phyloP scores from a whole-genome alignment of 2,888 invertebrate species.

The Athalia rosae region DNA sequence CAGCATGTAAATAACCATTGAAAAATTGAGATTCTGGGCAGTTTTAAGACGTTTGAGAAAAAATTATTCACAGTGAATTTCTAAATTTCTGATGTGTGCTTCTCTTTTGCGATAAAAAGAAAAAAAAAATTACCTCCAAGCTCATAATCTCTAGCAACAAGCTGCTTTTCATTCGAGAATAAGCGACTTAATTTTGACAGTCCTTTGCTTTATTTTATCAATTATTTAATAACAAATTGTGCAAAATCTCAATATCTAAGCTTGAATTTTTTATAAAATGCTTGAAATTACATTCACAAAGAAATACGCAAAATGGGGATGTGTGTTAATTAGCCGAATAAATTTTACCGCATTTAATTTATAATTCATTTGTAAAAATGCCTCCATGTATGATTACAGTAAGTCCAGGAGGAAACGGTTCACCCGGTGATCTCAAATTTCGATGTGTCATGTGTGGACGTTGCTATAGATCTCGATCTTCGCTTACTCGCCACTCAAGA shows the following conservation, averaged over 20 bases:
- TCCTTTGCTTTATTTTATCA: background rate
- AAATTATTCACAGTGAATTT: background rate
- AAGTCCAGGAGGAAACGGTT: constrained; percentile 64
- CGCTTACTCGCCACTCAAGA: constrained; percentile 71
- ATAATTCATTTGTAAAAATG: constrained; percentile 61
- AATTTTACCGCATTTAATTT: background rate
- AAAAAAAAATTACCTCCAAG: background rate
- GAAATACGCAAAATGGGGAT: constrained; percentile 25
- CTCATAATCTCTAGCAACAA: background rate
- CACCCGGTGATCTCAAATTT: constrained; percentile 66
- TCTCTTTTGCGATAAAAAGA: background rate
- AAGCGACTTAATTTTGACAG: background rate
- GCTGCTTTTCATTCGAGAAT: background rate
- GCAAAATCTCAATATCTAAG: constrained; percentile 37
- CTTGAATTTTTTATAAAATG: constrained; percentile 9
- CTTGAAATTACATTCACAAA: constrained; percentile 27
- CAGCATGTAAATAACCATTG: constrained; percentile 71
- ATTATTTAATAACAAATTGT: background rate
- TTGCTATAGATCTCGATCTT: constrained; percentile 70
- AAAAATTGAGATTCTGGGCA: constrained; percentile 27
- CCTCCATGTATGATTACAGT: constrained; percentile 71
- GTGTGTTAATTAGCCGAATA: background rate
- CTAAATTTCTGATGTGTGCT: constrained; percentile 12
- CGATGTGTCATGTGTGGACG: constrained; percentile 72
- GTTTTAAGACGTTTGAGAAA: background rate